Percentiles rank a stretch among this genome's conserved stretches.
phyloP scores from a whole-genome alignment of 1,140 invertebrate genomes.

The Octopus sinensis region DNA sequence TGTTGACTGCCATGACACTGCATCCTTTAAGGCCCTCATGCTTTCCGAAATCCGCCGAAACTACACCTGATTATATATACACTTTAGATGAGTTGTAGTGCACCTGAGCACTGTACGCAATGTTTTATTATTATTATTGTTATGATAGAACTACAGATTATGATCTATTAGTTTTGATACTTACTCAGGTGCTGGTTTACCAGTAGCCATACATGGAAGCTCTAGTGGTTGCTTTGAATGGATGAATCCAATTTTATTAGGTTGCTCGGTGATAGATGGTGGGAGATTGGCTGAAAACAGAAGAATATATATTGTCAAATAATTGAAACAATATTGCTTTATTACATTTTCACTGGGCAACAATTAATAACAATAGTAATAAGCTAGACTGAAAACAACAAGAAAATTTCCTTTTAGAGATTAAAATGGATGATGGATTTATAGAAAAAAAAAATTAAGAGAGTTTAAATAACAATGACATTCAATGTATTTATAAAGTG shows the following conservation, averaged over 20 bases:
- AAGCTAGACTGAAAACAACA: background rate
- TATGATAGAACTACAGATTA: too few species aligned
- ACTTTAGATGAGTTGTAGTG: too few species aligned
- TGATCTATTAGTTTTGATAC: too few species aligned
- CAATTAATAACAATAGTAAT: background rate
- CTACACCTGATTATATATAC: too few species aligned
- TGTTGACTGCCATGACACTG: too few species aligned
- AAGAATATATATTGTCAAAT: background rate
- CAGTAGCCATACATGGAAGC: too few species aligned
- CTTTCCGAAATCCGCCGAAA: too few species aligned
- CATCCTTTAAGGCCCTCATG: too few species aligned
- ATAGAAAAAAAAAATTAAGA: background rate
- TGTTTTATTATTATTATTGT: too few species aligned
- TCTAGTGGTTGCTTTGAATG: constrained; percentile 21
- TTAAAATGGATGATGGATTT: background rate
- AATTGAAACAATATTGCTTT: background rate
- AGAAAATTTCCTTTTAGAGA: background rate
- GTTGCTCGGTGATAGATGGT: constrained; percentile 24
- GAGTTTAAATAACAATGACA: background rate
- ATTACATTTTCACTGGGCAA: background rate
- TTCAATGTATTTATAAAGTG: background rate
- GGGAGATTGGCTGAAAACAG: constrained; percentile 21
- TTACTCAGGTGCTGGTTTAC: too few species aligned
- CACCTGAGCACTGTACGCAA: too few species aligned
- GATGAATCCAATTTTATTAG: constrained; percentile 20